Percentiles rank a stretch among this genome's conserved stretches.
Evolutionary conservation across 2,113 vertebrate genomes (phyloP).

Genomic region (Prionailurus viverrinus): DNA sequence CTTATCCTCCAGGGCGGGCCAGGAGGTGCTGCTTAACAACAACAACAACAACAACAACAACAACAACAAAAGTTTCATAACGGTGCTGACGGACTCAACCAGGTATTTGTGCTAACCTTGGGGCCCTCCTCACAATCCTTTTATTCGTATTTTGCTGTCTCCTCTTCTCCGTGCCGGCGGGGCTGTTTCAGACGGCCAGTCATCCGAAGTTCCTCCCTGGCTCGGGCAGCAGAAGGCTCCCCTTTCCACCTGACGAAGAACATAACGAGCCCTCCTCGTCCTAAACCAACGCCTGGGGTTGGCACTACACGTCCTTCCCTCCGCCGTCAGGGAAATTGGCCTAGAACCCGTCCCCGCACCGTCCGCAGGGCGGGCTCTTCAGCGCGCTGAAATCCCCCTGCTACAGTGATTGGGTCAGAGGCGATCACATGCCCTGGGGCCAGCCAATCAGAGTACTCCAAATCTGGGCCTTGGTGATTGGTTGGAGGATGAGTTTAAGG

Average conservation of each 20-base stretch:
- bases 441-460: not conserved
- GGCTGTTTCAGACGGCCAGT: not conserved
- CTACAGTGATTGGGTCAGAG: not conserved
- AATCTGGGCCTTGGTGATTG: not conserved
- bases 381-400: not conserved
- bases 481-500: not conserved
- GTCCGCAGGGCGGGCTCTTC: not conserved
- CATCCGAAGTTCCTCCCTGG: not conserved
- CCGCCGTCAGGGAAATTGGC: not conserved
- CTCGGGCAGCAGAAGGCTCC: not conserved
- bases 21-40: not conserved
- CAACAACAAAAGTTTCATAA: not conserved
- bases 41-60: not conserved
- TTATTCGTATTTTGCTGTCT: not conserved
- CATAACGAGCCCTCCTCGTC: accelerated
- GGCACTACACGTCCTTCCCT: not conserved
- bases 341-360: accelerated
- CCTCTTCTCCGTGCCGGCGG: not conserved
- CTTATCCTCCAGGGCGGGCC: not conserved
- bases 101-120: not conserved
- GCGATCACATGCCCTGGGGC: not conserved
- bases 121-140: not conserved
- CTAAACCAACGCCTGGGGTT: not conserved
- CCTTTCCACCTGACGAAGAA: not conserved
- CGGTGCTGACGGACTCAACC: not conserved